Conservation (phyloP, 2,113 vertebrate species). For the Nothoprocta pentlandii region DNA sequence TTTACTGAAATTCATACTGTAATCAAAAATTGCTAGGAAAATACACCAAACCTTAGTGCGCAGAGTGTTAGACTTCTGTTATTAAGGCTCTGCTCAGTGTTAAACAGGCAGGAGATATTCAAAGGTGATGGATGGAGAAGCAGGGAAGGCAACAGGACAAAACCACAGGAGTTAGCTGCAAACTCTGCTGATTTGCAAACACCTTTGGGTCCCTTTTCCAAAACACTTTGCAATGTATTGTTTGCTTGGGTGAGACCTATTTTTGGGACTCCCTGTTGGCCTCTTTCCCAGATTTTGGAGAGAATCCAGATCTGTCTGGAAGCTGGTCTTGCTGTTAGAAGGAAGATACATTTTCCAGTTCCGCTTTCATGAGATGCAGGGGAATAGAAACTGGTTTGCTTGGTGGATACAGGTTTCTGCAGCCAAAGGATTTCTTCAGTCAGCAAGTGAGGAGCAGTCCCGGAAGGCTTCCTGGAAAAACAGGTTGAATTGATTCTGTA, state of each 20-base stretch:
- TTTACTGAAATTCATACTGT: neutral
- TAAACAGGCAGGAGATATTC: neutral
- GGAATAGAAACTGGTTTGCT: neutral
- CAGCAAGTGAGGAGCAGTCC: neutral
- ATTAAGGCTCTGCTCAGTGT: neutral
- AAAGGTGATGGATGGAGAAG: neutral
- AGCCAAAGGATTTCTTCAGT: neutral
- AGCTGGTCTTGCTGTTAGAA: neutral
- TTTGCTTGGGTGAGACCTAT: neutral
- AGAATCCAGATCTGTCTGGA: neutral
- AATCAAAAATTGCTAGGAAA: neutral
- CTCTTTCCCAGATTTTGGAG: slow-evolving; percentile 20
- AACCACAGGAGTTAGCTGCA: neutral
- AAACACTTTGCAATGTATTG: neutral
- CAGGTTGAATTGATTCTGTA: neutral
- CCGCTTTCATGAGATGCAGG: neutral
- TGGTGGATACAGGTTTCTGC: neutral
- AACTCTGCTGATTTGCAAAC: neutral
- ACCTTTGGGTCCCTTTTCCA: neutral
- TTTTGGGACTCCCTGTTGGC: neutral
- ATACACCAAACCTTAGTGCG: neutral
- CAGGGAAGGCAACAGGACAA: neutral
- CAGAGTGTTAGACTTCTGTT: neutral
- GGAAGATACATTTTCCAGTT: neutral
- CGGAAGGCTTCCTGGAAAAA: neutral